A percentile compares a stretch with the other conserved stretches of the same genome.
These are phyloP conservation scores for Bagarius yarrelli DNA, from an alignment of 2,113 vertebrate genomes.

Conservation along the genomic window DNA sequence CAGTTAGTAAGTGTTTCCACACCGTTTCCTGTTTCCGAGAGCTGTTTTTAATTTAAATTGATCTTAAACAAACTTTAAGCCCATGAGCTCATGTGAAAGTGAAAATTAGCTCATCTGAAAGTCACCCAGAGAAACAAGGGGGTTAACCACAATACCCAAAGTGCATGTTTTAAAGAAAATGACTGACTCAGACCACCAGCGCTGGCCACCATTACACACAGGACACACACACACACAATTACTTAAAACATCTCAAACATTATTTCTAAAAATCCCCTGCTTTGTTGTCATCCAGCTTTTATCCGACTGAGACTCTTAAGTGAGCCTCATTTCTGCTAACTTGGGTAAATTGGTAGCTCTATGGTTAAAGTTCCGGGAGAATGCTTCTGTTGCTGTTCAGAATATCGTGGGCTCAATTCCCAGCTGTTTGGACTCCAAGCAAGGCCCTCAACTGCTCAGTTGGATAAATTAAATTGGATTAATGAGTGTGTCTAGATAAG, in stretches of 20 bases:
- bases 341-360: not conserved
- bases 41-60: not conserved
- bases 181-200: constrained; percentile 8
- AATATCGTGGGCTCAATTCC: too few species aligned
- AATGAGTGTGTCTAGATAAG: too few species aligned
- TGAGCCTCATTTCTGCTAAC: not conserved
- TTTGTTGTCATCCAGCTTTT: not conserved
- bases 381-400: too few species aligned
- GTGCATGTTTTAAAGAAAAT: not conserved
- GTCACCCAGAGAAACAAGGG: constrained; percentile 2
- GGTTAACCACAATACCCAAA: not conserved
- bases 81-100: constrained; percentile 11
- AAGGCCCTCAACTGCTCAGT: too few species aligned
- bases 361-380: too few species aligned
- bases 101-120: constrained; percentile 30
- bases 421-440: too few species aligned
- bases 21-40: not conserved
- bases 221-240: not conserved
- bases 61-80: constrained; percentile 11
- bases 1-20: constrained; percentile 14
- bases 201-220: not conserved
- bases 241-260: constrained; percentile 10
- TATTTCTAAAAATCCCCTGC: not conserved
- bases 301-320: not conserved
- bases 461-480: too few species aligned